Base-by-base conservation (phyloP, 2,888 invertebrate species). In the Dione vanillae region DNA sequence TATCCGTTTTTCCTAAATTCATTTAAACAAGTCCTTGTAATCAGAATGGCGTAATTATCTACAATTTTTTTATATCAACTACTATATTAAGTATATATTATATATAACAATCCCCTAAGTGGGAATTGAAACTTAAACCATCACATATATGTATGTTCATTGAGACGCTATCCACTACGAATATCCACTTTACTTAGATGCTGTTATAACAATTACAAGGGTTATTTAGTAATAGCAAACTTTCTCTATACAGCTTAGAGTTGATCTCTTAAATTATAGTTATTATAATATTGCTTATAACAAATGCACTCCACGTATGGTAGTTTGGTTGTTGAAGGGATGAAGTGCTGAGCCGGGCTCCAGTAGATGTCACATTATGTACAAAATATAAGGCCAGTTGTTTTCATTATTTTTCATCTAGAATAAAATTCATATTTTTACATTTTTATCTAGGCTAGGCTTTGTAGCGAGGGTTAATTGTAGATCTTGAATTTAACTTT, bases 301-400 rank as follows among this genome's bases (percentile, higher is more conserved):
- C 40, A 40, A 58, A 58, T 41, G 58, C 58, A 40, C 40, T 12
- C 2, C 58, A 41, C 58, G 41, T 58, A n/a, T 58, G 19, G 58
- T 58, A 41, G 40, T 58, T 40, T 16, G 58, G 2, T 27, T 27
- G 27, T 27, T 41, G 58, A 40, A 40, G 58, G 40, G 58, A 58
- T 58, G 58, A 20, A 41, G 19, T 58, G 19, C 58, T 19, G 14
- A 58, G 58, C 58, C 58, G 16, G 58, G 58, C 58, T 58, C 58
- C 3, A 41, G 40, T 19, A 58, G 58, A 58, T 9, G 58, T 41
- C 58, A 58, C 19, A 58, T 58, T 58, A 58, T 41, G 12, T 41
- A 8, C 19, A 40, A 16, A 14, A 19, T 58, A 19, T 58, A 41
- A 19, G n/a, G n/a, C n/a, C n/a, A n/a, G n/a, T n/a, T 19, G 41